Conservation (phyloP, 2,888 invertebrate genomes). For the Steinernema carpocapsae region DNA sequence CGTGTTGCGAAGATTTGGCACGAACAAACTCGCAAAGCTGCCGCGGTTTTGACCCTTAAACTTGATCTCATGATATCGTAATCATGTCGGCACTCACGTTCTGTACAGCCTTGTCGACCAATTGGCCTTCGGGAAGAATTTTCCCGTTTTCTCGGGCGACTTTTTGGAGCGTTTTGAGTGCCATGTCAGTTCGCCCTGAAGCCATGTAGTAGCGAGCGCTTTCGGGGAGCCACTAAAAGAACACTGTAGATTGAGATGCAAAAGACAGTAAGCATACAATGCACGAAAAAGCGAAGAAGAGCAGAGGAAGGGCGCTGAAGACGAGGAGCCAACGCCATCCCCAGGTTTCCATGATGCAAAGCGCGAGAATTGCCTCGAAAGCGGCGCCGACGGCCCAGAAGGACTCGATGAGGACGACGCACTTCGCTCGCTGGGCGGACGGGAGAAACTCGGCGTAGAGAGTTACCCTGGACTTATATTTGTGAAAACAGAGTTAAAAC, state of each 20-base stretch:
- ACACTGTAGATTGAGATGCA: slow-evolving; percentile 30
- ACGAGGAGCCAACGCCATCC: slow-evolving; percentile 90
- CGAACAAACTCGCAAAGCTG: slow-evolving; percentile 73
- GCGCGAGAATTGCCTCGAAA: slow-evolving; percentile 81
- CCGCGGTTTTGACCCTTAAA: slow-evolving; percentile 69
- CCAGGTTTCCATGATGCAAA: slow-evolving; percentile 86
- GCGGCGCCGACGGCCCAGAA: slow-evolving; percentile 96
- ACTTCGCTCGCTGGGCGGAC: slow-evolving; percentile 88
- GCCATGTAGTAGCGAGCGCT: slow-evolving; percentile 87
- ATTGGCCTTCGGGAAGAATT: slow-evolving; percentile 83
- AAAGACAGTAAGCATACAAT: slow-evolving; percentile 68
- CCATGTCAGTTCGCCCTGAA: slow-evolving; percentile 84
- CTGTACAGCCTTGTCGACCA: slow-evolving; percentile 76
- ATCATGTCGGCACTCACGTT: slow-evolving; percentile 40
- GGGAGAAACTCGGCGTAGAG: slow-evolving; percentile 94
- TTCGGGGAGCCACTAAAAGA: slow-evolving; percentile 87
- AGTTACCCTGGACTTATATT: slow-evolving; percentile 79
- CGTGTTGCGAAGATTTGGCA: slow-evolving; percentile 81
- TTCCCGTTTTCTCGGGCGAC: slow-evolving; percentile 87
- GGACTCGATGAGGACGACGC: slow-evolving; percentile 91
- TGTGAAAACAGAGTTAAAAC: neutral
- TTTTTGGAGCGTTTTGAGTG: slow-evolving; percentile 82
- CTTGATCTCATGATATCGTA: neutral
- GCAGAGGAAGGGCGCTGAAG: slow-evolving; percentile 86
- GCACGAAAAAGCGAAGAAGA: slow-evolving; percentile 76